Evolutionary conservation across 2,797 vertebrate genomes (phyloP).

Genomic region (Epinephelus awoara): DNA sequence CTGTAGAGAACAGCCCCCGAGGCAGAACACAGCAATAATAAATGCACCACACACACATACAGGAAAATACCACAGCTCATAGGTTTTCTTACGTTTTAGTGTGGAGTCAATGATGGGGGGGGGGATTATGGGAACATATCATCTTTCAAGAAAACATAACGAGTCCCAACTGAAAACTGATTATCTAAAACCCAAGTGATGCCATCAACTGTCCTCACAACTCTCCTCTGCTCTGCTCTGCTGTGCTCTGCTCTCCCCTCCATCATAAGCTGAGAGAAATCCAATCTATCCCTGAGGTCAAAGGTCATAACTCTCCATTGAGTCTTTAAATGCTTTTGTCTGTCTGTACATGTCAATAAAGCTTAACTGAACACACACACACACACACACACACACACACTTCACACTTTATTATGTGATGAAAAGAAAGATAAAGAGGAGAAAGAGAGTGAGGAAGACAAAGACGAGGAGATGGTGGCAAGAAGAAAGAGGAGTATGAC

Average conservation of each 20-base stretch:
- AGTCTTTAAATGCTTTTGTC: conserved; percentile 56
- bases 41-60: conserved; percentile 10
- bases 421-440: neutral
- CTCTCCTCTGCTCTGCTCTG: neutral
- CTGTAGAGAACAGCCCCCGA: neutral
- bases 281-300: conserved; percentile 45
- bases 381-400: conserved; percentile 4
- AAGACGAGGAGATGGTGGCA: neutral
- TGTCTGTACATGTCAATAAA: conserved; percentile 46
- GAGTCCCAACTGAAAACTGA: neutral
- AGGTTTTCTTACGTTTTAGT: neutral
- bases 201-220: conserved; percentile 2
- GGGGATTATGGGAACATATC: neutral
- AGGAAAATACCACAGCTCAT: neutral
- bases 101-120: neutral
- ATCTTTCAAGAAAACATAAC: conserved; percentile 7
- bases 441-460: neutral
- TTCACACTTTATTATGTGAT: conserved; percentile 27
- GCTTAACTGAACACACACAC: conserved; percentile 26
- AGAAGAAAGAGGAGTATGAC: neutral
- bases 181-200: conserved; percentile 16
- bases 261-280: conserved; percentile 43
- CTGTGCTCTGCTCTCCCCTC: neutral
- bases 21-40: conserved; percentile 5
- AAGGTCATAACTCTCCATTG: conserved; percentile 30